Conservation (phyloP, 1,140 invertebrate species). For the Limonius californicus region DNA sequence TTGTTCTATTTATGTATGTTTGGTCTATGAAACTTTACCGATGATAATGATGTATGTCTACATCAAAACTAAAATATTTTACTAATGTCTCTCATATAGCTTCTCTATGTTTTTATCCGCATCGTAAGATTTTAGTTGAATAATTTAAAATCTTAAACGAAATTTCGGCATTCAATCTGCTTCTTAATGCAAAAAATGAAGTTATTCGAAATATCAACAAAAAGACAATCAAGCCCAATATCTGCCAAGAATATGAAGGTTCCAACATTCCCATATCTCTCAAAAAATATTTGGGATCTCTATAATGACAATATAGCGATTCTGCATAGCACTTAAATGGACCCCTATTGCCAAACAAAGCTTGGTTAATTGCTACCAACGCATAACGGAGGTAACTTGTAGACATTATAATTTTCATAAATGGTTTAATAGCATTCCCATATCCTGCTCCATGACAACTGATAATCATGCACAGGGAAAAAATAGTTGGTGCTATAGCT, state of each 20-base stretch:
- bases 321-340: conserved; percentile 49
- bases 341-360: conserved; percentile 51
- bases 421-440: conserved; percentile 45
- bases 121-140: too few species aligned
- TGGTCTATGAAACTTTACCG: too few species aligned
- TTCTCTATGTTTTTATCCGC: too few species aligned
- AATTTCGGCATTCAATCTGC: too few species aligned
- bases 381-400: conserved; percentile 56
- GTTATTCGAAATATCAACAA: conserved; percentile 32
- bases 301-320: conserved; percentile 58
- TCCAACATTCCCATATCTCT: conserved; percentile 35
- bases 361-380: conserved; percentile 52
- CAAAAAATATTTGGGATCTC: conserved; percentile 31
- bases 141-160: too few species aligned
- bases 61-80: too few species aligned
- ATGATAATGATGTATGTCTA: too few species aligned
- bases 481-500: not conserved
- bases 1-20: too few species aligned
- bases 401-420: conserved; percentile 55
- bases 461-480: not conserved
- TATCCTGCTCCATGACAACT: conserved; percentile 47
- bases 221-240: conserved; percentile 25
- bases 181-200: conserved; percentile 30
- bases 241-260: conserved; percentile 21
- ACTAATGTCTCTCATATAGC: too few species aligned